Evolutionary conservation across 92 coral and sea anemone species (phyloP).

Genomic region (Muricea muricata): DNA sequence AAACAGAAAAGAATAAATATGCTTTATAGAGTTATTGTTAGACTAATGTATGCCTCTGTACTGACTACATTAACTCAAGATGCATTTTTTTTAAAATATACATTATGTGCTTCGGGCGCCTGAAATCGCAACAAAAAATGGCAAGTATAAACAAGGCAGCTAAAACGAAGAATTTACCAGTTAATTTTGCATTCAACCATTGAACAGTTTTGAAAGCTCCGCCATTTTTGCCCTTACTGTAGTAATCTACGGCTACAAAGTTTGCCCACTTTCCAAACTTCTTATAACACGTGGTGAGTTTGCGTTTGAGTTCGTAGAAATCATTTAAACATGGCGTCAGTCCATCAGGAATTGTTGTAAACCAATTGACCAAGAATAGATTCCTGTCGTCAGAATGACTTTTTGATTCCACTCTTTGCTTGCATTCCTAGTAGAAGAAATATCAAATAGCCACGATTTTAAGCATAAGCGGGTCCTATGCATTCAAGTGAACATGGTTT

Average conservation of each 20-base stretch:
- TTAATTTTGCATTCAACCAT: slow-evolving; percentile 81
- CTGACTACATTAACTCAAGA: too few relatives aligned
- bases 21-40: neutral
- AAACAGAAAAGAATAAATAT: neutral
- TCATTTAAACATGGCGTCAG: slow-evolving; percentile 91
- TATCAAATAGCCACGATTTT: too few relatives aligned
- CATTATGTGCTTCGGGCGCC: too few relatives aligned
- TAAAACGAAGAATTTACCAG: slow-evolving; percentile 68
- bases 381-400: slow-evolving; percentile 65
- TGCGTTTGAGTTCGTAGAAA: slow-evolving; percentile 58
- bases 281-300: slow-evolving; percentile 74
- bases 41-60: too few relatives aligned
- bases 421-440: slow-evolving; percentile 71
- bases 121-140: too few relatives aligned
- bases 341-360: slow-evolving; percentile 78
- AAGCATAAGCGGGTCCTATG: too few relatives aligned
- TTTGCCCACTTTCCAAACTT: slow-evolving; percentile 92
- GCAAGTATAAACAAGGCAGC: neutral
- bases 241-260: slow-evolving; percentile 90
- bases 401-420: slow-evolving; percentile 80
- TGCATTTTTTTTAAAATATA: too few relatives aligned
- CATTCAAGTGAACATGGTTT: too few relatives aligned
- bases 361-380: slow-evolving; percentile 90
- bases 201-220: slow-evolving; percentile 90
- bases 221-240: slow-evolving; percentile 78